Conservation (phyloP, 2,113 vertebrate genomes). For the Microcebus tavaratra region DNA sequence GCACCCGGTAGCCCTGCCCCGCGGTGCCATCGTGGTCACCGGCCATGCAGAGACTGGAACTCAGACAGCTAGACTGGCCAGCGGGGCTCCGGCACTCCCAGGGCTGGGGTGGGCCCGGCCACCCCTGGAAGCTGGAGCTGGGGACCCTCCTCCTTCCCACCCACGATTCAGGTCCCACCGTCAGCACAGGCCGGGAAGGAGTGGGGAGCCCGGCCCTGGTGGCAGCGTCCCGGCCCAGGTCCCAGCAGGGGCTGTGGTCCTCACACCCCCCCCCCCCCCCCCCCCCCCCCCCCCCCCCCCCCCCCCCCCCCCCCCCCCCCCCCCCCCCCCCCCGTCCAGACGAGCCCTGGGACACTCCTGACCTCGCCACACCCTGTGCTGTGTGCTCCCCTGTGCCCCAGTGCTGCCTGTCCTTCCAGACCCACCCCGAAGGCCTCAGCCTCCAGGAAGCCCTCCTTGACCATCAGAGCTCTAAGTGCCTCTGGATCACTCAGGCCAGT, state of each 20-base stretch:
- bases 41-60: conserved; percentile 70
- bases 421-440: neutral
- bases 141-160: neutral
- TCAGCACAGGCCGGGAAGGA: too few relatives aligned
- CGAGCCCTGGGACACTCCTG: neutral
- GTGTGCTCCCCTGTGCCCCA: too few relatives aligned
- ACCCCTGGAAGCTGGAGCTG: neutral
- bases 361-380: neutral
- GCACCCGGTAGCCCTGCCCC: neutral
- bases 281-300: too few relatives aligned
- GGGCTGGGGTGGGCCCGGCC: too few relatives aligned
- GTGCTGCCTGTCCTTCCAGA: neutral
- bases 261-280: too few relatives aligned
- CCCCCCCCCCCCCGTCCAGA: neutral
- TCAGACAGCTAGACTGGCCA: neutral
- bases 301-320: too few relatives aligned
- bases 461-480: neutral
- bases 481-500: too few relatives aligned
- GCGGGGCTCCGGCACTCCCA: too few relatives aligned
- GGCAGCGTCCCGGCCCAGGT: neutral
- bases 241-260: neutral
- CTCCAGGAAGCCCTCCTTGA: neutral
- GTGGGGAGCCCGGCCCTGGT: neutral
- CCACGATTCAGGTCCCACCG: neutral
- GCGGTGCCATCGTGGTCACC: conserved; percentile 28